phyloP scores from a whole-genome alignment of 2,888 invertebrate species.

The Cyrtodaria siliqua region DNA sequence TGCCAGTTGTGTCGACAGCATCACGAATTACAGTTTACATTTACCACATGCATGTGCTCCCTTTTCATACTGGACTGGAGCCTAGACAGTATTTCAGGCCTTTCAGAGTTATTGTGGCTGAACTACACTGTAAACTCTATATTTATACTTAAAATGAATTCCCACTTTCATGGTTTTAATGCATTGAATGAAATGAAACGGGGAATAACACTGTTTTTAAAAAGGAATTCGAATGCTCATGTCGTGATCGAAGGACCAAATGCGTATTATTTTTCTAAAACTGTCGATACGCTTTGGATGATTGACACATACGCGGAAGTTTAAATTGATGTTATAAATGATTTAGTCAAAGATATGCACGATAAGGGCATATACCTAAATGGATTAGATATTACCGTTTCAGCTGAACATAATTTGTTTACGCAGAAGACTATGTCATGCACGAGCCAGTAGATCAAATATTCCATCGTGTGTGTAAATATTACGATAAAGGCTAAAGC shows the following conservation, averaged over 20 bases:
- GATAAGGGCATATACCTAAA: constrained; percentile 1
- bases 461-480: constrained; percentile 11
- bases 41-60: constrained; percentile 6
- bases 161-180: too few relatives aligned
- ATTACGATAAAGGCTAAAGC: too few relatives aligned
- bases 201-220: too few relatives aligned
- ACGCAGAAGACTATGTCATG: constrained; percentile 12
- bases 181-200: too few relatives aligned
- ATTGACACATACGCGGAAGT: constrained; percentile 4
- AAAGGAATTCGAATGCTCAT: too few relatives aligned
- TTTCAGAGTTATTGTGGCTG: too few relatives aligned
- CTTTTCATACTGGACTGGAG: neutral
- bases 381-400: neutral
- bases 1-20: too few relatives aligned
- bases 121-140: too few relatives aligned
- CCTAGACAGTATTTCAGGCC: too few relatives aligned
- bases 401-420: constrained; percentile 7
- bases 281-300: neutral
- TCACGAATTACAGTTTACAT: neutral
- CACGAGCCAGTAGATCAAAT: neutral
- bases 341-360: neutral
- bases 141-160: too few relatives aligned
- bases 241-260: too few relatives aligned
- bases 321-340: neutral
- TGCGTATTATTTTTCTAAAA: too few relatives aligned